Evolutionary conservation across 1,140 invertebrate genomes (phyloP).

Genomic region (Drosophila albomicans): DNA sequence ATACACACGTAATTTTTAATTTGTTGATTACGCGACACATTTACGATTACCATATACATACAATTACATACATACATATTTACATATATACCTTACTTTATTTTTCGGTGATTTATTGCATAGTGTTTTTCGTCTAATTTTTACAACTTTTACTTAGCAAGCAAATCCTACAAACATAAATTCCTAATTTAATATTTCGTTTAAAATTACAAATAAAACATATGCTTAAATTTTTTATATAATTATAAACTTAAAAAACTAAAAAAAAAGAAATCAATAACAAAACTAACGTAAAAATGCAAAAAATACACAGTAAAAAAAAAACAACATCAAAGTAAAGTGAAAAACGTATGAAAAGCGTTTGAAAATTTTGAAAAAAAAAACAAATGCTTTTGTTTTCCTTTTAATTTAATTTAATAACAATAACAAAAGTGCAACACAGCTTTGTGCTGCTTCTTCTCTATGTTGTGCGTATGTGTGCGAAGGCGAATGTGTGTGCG

Average conservation of each 20-base stretch:
- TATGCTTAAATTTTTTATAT: conserved; percentile 82
- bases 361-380: conserved; percentile 74
- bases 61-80: conserved; percentile 68
- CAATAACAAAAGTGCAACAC: conserved; percentile 10
- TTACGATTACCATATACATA: conserved; percentile 63
- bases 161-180: conserved; percentile 76
- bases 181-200: conserved; percentile 79
- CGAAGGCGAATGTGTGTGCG: conserved; percentile 6
- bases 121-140: conserved; percentile 78
- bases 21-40: conserved; percentile 69
- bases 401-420: conserved; percentile 52
- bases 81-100: conserved; percentile 73
- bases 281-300: conserved; percentile 56
- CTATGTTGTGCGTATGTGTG: conserved; percentile 1
- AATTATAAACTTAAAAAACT: conserved; percentile 68
- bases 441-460: conserved; percentile 15
- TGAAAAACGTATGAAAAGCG: conserved; percentile 75
- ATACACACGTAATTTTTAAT: conserved; percentile 79
- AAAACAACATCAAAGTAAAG: conserved; percentile 66
- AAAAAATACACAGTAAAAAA: conserved; percentile 61
- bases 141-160: conserved; percentile 66
- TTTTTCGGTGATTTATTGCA: conserved; percentile 83
- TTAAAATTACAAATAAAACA: conserved; percentile 74
- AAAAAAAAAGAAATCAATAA: conserved; percentile 61
- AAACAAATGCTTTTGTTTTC: conserved; percentile 58